These are phyloP conservation scores for Pseudopleuronectes americanus DNA, from an alignment of 2,797 vertebrate genomes.

Conservation along the genomic window DNA sequence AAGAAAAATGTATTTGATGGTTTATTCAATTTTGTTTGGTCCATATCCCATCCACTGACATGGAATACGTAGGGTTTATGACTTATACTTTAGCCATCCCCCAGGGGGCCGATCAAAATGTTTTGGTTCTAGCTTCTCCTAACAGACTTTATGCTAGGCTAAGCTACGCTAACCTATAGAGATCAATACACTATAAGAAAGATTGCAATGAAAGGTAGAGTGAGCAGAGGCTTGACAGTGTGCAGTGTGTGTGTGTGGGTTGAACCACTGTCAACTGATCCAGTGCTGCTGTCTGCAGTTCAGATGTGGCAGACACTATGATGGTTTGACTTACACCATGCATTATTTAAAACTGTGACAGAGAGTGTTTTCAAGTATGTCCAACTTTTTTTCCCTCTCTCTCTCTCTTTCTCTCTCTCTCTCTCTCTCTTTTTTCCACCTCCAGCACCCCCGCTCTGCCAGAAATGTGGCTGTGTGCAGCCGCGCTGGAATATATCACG, in stretches of 20 bases:
- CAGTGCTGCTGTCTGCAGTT: slow-evolving; percentile 60
- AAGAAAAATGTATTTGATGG: too few species aligned
- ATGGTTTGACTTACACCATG: slow-evolving; percentile 64
- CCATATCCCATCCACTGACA: too few species aligned
- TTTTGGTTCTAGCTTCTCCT: too few species aligned
- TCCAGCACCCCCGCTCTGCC: slow-evolving; percentile 63
- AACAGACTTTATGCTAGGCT: not conserved
- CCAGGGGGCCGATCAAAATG: too few species aligned
- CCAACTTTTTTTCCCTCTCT: slow-evolving; percentile 53
- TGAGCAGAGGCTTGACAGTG: slow-evolving; percentile 18
- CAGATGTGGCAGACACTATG: slow-evolving; percentile 61
- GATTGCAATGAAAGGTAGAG: slow-evolving; percentile 2
- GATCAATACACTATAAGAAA: slow-evolving; percentile 19
- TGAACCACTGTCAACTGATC: slow-evolving; percentile 64
- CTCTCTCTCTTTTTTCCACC: slow-evolving; percentile 24
- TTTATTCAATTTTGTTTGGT: too few species aligned
- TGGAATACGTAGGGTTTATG: too few species aligned
- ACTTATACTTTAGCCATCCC: too few species aligned
- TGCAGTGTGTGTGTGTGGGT: slow-evolving; percentile 2
- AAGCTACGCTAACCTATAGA: not conserved
- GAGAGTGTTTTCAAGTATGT: slow-evolving; percentile 77
- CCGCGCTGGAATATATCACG: slow-evolving; percentile 69
- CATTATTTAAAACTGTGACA: slow-evolving; percentile 78
- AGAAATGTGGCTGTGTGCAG: slow-evolving; percentile 64
- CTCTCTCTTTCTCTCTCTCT: slow-evolving; percentile 4